A percentile compares a stretch with the other conserved stretches of the same genome.
Conservation (phyloP, 2,113 vertebrate species). For the Amphiprion ocellaris region DNA sequence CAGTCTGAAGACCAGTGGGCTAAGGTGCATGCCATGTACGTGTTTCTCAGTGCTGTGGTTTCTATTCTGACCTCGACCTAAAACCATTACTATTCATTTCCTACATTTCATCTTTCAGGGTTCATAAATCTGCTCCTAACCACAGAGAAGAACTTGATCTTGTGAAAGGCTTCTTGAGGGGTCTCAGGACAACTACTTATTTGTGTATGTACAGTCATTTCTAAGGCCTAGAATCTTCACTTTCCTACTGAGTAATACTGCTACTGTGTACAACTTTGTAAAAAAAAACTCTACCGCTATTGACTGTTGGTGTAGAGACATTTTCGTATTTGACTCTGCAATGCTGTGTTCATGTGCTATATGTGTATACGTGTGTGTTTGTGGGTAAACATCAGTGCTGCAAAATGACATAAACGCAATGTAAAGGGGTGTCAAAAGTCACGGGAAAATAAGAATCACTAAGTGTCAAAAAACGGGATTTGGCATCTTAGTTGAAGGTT, state of each 20-base stretch:
- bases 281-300: slow-evolving; percentile 49
- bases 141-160: slow-evolving; percentile 23
- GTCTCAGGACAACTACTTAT: slow-evolving; percentile 52
- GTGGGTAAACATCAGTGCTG: slow-evolving; percentile 56
- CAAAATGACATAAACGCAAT: slow-evolving; percentile 67
- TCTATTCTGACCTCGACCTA: slow-evolving; percentile 25
- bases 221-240: slow-evolving; percentile 61
- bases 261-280: slow-evolving; percentile 53
- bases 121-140: slow-evolving; percentile 6
- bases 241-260: slow-evolving; percentile 53
- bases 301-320: slow-evolving; percentile 25
- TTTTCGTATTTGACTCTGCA: slow-evolving; percentile 35
- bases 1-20: slow-evolving; percentile 28
- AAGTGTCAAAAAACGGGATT: slow-evolving; percentile 89
- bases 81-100: slow-evolving; percentile 29
- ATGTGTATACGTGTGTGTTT: slow-evolving; percentile 22
- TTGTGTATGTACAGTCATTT: slow-evolving; percentile 64
- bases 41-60: slow-evolving; percentile 55
- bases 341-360: slow-evolving; percentile 26
- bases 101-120: slow-evolving; percentile 6
- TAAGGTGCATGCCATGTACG: slow-evolving; percentile 55
- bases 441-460: slow-evolving; percentile 90
- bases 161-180: slow-evolving; percentile 63
- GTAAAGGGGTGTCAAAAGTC: slow-evolving; percentile 83
- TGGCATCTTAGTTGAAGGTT: slow-evolving; percentile 93